These are phyloP conservation scores for Eunapius fragilis DNA, from an alignment of 37 sponge, comb jelly and placozoan genomes.

Conservation along the genomic window DNA sequence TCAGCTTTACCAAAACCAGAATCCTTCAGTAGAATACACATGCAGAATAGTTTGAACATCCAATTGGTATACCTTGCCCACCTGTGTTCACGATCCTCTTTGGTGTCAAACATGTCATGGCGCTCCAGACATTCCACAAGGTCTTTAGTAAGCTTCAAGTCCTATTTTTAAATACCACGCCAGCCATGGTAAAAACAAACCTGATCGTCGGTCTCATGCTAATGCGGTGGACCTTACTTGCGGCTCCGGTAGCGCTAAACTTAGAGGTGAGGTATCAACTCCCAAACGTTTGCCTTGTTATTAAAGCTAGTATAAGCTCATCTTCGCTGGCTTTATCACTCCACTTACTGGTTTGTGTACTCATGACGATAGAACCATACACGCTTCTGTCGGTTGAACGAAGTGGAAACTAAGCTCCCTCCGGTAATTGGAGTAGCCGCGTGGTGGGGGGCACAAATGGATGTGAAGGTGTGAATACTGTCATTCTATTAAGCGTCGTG, in stretches of 20 bases:
- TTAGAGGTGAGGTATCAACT: conserved; percentile 84
- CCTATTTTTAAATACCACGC: conserved; percentile 72
- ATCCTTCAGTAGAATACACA: conserved; percentile 15
- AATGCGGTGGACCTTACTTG: conserved; percentile 37
- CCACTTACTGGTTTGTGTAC: background rate
- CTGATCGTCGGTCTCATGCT: background rate
- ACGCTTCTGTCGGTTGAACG: too few species aligned
- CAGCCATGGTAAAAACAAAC: background rate
- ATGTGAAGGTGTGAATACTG: too few species aligned
- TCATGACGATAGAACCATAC: background rate
- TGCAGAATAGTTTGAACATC: background rate
- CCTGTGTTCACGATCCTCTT: conserved; percentile 83
- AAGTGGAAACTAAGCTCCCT: too few species aligned
- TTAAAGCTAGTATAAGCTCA: background rate
- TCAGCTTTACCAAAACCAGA: conserved; percentile 75
- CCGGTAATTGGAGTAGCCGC: too few species aligned
- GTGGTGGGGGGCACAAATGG: too few species aligned
- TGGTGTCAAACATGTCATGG: conserved; percentile 85
- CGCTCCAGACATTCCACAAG: conserved; percentile 62
- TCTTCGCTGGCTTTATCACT: background rate
- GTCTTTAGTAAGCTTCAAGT: conserved; percentile 70
- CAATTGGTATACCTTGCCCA: conserved; percentile 3
- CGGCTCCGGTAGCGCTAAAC: conserved; percentile 68
- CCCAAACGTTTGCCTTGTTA: conserved; percentile 42
- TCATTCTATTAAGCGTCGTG: too few species aligned